Evolutionary conservation across 2,113 vertebrate genomes (phyloP), one percentile per base, ranked within the genome.

Genomic region (Tetrao urogallus): DNA sequence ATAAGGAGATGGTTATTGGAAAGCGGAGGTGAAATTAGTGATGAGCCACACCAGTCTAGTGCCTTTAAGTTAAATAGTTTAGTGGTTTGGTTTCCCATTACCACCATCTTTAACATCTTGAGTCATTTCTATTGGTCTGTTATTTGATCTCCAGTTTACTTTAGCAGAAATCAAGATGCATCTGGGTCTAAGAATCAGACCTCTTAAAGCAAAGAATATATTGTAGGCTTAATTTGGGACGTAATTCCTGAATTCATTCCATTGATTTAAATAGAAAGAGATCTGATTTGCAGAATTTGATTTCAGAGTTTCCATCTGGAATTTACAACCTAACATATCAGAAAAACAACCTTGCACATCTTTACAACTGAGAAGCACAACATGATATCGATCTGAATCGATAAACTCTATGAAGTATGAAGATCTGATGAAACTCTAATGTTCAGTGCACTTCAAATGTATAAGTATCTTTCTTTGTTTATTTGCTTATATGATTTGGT

Each of bases 181-280:
- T 6, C 47, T 0, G 2, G 72, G 9, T 61, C 54, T 81, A 30
- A 0, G 1, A 82, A 32, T 24, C 4, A 2, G 20, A 43, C 50
- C 20, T 86, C 42, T 42, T 81, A 40, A 32, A 10, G 27, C 43
- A 38, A 87, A 80, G 42, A 65, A 76, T 61, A 82, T 76, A 81
- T 48, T 21, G n/a, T 42, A 69, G 4, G 4, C 30, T 74, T 81
- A 78, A 72, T 72, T 76, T 2, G 2, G 17, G 34, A 69, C 65
- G 36, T 75, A 13, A 32, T 21, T 78, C 34, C 61, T 78, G 69
- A 69, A 57, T 27, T 11, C 40, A 58, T 25, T n/a, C 22, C 42
- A 1, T 10, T 65, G 13, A n/a, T 66, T 69, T 72, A 57, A 72
- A 58, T 11, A 4, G 32, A 83, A 71, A 40, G 10, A 84, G 27